phyloP scores from a whole-genome alignment of 2,888 invertebrate species.

The Ypsolopha sequella region DNA sequence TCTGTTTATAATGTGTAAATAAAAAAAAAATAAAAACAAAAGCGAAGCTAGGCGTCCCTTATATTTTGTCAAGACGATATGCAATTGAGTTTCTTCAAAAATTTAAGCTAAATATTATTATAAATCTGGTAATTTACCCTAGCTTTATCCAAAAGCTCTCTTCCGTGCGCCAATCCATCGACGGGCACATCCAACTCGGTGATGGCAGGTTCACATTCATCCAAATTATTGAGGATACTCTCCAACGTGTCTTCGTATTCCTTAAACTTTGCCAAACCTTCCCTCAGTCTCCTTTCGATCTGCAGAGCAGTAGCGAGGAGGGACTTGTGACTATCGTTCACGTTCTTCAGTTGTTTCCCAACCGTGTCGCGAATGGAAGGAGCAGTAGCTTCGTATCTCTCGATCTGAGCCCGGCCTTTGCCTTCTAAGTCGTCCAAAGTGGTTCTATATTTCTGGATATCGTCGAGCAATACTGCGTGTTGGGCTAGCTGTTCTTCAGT shows the following conservation, averaged over 20 bases:
- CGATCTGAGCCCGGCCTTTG: constrained; percentile 88
- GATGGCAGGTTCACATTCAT: constrained; percentile 83
- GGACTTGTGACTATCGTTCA: constrained; percentile 94
- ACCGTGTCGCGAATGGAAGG: constrained; percentile 83
- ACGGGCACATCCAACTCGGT: constrained; percentile 81
- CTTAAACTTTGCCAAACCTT: constrained; percentile 92
- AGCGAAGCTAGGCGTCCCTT: too few relatives aligned
- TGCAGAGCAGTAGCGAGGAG: constrained; percentile 90
- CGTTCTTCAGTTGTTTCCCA: constrained; percentile 88
- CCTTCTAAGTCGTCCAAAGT: constrained; percentile 85
- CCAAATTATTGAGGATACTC: constrained; percentile 85
- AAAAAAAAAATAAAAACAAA: too few relatives aligned
- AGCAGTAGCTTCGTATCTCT: constrained; percentile 79
- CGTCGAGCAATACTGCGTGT: constrained; percentile 80
- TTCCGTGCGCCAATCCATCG: constrained; percentile 79
- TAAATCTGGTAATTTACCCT: constrained; percentile 67
- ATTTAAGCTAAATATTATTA: too few relatives aligned
- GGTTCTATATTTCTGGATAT: constrained; percentile 86
- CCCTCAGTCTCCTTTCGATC: constrained; percentile 88
- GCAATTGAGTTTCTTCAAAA: too few relatives aligned
- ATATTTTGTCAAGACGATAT: too few relatives aligned
- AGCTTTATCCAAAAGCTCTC: constrained; percentile 79
- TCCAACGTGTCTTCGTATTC: constrained; percentile 93
- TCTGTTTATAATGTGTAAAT: too few relatives aligned
- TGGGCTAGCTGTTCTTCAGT: constrained; percentile 92